Evolutionary conservation across 2,888 invertebrate genomes (phyloP).

Genomic region (Endomychus coccineus): DNA sequence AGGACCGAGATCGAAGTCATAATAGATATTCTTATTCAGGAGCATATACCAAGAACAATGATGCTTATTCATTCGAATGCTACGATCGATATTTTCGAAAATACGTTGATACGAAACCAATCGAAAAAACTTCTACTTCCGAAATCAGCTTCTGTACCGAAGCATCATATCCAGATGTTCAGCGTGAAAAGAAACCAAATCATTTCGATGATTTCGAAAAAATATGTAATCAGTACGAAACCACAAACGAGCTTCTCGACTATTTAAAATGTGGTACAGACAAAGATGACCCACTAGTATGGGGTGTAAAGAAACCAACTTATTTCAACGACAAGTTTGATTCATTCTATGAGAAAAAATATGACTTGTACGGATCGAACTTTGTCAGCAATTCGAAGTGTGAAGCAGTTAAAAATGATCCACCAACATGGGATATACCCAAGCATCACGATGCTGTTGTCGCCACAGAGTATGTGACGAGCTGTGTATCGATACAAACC

Average conservation of each 20-base stretch:
- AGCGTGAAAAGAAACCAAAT: too few relatives aligned
- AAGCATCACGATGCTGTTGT: slow-evolving; percentile 8
- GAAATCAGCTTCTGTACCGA: slow-evolving; percentile 13
- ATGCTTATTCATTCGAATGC: slow-evolving; percentile 12
- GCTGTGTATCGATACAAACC: slow-evolving; percentile 10
- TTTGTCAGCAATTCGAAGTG: neutral
- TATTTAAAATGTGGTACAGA: too few relatives aligned
- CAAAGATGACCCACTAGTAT: too few relatives aligned
- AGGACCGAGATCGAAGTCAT: neutral
- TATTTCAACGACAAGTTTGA: too few relatives aligned
- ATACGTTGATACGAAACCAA: slow-evolving; percentile 7
- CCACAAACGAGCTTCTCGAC: too few relatives aligned
- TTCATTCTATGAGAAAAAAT: too few relatives aligned
- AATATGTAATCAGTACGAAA: too few relatives aligned
- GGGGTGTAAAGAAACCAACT: too few relatives aligned
- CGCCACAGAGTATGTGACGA: slow-evolving; percentile 5
- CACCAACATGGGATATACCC: slow-evolving; percentile 12
- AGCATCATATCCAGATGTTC: slow-evolving; percentile 1
- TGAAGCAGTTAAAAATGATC: slow-evolving; percentile 1
- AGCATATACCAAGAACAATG: neutral
- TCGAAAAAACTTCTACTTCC: slow-evolving; percentile 5
- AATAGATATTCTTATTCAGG: slow-evolving; percentile 1
- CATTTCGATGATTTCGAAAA: too few relatives aligned
- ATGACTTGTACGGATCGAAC: neutral
- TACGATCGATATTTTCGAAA: slow-evolving; percentile 12